Evolutionary conservation across 2,888 invertebrate genomes (phyloP), one percentile per base, ranked within the genome.

Genomic region (Phaonia tiefii): DNA sequence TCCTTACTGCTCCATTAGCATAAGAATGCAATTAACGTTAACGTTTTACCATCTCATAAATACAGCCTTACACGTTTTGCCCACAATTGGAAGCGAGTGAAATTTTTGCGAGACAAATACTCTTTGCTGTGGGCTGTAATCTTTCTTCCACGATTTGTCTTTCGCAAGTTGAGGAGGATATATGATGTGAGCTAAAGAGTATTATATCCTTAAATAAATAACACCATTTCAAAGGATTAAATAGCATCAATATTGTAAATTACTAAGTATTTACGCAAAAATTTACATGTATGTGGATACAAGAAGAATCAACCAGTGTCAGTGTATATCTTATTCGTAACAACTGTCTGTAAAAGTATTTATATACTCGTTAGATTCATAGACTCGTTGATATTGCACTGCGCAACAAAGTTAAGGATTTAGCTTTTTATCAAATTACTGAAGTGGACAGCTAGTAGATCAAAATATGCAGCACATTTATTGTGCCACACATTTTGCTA

Each of bases 1-100:
- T 42, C 54, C 22, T 69, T 56, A 25, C 25, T 39, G 37, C 46
- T n/a, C 54, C 69, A 69, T 69, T 69, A 69, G 56, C 69, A 69
- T 56, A 69, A 56, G 42, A 69, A 69, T 56, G 69, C 42, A 69
- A 69, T 69, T 69, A 69, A 69, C 54, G 39, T 69, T 69, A 54
- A 42, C 69, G 54, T 54, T 69, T 4, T 42, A 15, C 42, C 42
- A 69, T 69, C 54, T 22, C 54, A 54, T 69, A 69, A 69, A 69
- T 69, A 51, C 51, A 37, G 5, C 15, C 42, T 1, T 37, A 63
- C 22, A 37, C 60, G 13, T 42, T 39, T 37, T 37, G 8, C 1
- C 20, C 22, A 4, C 63, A 17, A 20, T 13, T 7, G 63, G 31
- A 3, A 20, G 42, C 11, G 1, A 11, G 10, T 1, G 20, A 13